Percentiles rank a stretch among this genome's conserved stretches.
Evolutionary conservation across 2,888 invertebrate genomes (phyloP).

Genomic region (Exephanes ischioxanthus): DNA sequence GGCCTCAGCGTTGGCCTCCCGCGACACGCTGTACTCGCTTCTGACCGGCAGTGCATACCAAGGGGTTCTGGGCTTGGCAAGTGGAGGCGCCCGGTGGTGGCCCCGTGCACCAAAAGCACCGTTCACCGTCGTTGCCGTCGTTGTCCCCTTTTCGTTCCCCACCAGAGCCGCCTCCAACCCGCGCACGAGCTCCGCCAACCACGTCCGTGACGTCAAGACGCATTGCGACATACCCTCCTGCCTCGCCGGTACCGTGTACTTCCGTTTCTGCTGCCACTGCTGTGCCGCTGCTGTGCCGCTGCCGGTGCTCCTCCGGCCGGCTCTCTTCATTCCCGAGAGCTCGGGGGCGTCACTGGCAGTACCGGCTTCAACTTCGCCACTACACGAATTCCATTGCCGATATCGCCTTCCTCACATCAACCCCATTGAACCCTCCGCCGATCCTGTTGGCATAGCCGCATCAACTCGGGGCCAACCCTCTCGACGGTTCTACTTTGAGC

Average conservation of each 20-base stretch:
- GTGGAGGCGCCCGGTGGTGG: constrained; percentile 74
- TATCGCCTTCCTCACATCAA: constrained; percentile 28
- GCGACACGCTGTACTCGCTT: constrained; percentile 41
- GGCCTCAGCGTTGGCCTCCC: constrained; percentile 28
- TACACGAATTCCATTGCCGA: constrained; percentile 36
- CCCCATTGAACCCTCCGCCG: constrained; percentile 41
- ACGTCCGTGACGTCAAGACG: constrained; percentile 83
- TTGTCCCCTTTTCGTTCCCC: constrained; percentile 64
- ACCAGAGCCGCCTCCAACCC: constrained; percentile 58
- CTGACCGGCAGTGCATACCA: constrained; percentile 67
- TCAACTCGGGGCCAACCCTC: constrained; percentile 4
- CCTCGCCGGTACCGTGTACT: constrained; percentile 63
- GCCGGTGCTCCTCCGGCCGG: constrained; percentile 41
- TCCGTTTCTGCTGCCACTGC: constrained; percentile 51
- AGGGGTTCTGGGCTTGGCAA: constrained; percentile 65
- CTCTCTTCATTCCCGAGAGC: constrained; percentile 49
- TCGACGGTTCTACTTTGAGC: not conserved
- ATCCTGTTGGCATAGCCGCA: constrained; percentile 26
- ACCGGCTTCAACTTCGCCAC: constrained; percentile 34
- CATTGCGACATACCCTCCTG: constrained; percentile 82
- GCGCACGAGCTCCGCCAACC: constrained; percentile 78
- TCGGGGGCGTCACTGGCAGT: constrained; percentile 45
- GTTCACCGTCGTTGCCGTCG: constrained; percentile 69
- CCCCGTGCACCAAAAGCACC: constrained; percentile 69
- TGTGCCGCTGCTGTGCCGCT: constrained; percentile 12